Evolutionary conservation across 2,888 invertebrate genomes (phyloP).

Genomic region (Scaptomyza cyrtandrae): DNA sequence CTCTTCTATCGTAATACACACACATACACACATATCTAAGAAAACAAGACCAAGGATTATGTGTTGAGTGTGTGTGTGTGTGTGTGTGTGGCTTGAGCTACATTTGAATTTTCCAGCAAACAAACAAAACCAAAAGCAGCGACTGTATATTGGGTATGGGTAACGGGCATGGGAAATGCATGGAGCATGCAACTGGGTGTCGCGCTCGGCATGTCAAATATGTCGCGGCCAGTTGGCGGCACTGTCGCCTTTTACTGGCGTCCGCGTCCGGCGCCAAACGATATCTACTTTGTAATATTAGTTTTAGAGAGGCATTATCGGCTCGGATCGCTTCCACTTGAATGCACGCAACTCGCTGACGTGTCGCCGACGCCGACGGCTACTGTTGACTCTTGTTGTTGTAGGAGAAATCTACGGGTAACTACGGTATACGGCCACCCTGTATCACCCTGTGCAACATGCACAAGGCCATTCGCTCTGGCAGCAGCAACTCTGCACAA

Average conservation of each 20-base stretch:
- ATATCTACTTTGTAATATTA: conserved; percentile 81
- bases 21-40: conserved; percentile 47
- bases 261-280: conserved; percentile 79
- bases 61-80: conserved; percentile 1
- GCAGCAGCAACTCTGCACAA: not conserved
- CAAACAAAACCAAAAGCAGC: conserved; percentile 48
- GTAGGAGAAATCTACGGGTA: conserved; percentile 43
- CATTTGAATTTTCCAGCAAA: conserved; percentile 75
- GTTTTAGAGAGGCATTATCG: conserved; percentile 82
- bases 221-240: conserved; percentile 83
- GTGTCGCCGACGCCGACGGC: conserved; percentile 39
- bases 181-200: conserved; percentile 30
- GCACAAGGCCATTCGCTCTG: conserved; percentile 58
- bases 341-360: conserved; percentile 62
- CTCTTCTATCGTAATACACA: conserved; percentile 58
- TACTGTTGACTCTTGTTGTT: conserved; percentile 49
- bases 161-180: conserved; percentile 39
- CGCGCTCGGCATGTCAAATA: conserved; percentile 78
- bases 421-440: conserved; percentile 6
- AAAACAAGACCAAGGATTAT: conserved; percentile 77
- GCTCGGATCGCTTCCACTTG: conserved; percentile 79
- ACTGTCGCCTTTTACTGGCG: conserved; percentile 71
- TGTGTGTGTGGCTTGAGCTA: conserved; percentile 59
- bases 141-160: conserved; percentile 33
- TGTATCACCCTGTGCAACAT: conserved; percentile 42